Evolutionary conservation across 2,797 vertebrate genomes (phyloP), one percentile per base, ranked within the genome.

Genomic region (Carduelis carduelis): DNA sequence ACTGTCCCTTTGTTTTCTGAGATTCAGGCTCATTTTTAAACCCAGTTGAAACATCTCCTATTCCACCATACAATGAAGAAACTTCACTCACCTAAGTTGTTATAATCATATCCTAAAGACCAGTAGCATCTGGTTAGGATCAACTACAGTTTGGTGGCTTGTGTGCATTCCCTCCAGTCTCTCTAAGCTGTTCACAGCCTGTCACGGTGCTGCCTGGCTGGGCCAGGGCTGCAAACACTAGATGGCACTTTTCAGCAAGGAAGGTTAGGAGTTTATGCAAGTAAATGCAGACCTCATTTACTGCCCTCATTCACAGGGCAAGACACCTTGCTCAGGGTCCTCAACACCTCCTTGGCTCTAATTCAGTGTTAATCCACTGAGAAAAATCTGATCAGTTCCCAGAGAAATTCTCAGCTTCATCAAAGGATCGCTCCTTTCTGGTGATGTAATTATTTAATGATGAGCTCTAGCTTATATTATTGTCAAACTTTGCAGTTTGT

Each of bases 181-280:
- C 49, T 39, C 22, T 6, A n/a, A 88, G 35, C 76, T 24, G 71
- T 26, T 57, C n/a, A 16, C 64, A 83, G 82, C 16, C 86, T 28
- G 64, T 24, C 49, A 20, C 12, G 1, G 9, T 1, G 0, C 5
- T 11, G 60, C 11, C 66, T 83, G 3, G 11, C 66, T 8, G 53
- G 86, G 75, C 53, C 9, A 24, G 16, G 77, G 61, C 41, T 68
- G 70, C 20, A 41, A 96, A 83, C 98, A 89, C 98, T 95, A 98
- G 98, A 93, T 98, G 98, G 98, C 97, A 96, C 97, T 89, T 96
- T 34, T 35, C 95, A 92, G 97, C 96, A 87, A 97, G 96, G 80
- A 95, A 96, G 97, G 79, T 87, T 79, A 90, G 79, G 49, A 66
- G 79, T 49, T 94, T 84, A 70, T 3, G 59, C 83, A 64, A 93